Evolutionary conservation across 2,888 invertebrate species (phyloP).

Genomic region (Coleophora flavipennella): DNA sequence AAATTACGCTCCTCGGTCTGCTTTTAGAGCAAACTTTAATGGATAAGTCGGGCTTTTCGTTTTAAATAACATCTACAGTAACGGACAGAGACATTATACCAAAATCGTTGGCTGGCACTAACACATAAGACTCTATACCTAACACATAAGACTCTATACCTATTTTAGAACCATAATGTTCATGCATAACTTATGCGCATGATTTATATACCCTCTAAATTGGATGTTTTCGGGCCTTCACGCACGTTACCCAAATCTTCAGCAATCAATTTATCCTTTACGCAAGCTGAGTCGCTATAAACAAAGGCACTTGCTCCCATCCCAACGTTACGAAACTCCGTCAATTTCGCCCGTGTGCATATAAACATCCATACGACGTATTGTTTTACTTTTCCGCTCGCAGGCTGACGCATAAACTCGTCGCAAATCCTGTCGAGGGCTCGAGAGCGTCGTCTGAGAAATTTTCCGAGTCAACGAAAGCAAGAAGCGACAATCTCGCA

Average conservation of each 20-base stretch:
- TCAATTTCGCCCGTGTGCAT: constrained; percentile 25
- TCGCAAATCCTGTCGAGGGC: constrained; percentile 46
- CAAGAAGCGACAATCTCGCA: constrained; percentile 51
- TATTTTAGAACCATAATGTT: no score
- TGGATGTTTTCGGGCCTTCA: no score
- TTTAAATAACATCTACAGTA: not conserved
- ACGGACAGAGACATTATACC: no score
- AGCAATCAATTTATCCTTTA: no score
- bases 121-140: not conserved
- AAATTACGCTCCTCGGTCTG: constrained; percentile 1
- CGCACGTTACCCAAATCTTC: no score
- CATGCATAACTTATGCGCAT: no score
- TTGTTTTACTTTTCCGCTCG: constrained; percentile 47
- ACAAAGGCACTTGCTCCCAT: not conserved
- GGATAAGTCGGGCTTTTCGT: no score
- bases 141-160: not conserved
- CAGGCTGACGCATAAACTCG: constrained; percentile 45
- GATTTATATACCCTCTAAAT: no score
- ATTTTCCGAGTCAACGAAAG: constrained; percentile 54
- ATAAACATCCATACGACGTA: constrained; percentile 30
- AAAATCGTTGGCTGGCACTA: constrained; percentile 2
- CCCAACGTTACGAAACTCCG: constrained; percentile 16
- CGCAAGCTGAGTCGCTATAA: not conserved
- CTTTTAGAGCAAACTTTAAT: no score
- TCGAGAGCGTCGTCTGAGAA: constrained; percentile 41